Evolutionary conservation across 2,113 vertebrate species (phyloP), one percentile per base, ranked within the genome.

Genomic region (Myocastor coypus): DNA sequence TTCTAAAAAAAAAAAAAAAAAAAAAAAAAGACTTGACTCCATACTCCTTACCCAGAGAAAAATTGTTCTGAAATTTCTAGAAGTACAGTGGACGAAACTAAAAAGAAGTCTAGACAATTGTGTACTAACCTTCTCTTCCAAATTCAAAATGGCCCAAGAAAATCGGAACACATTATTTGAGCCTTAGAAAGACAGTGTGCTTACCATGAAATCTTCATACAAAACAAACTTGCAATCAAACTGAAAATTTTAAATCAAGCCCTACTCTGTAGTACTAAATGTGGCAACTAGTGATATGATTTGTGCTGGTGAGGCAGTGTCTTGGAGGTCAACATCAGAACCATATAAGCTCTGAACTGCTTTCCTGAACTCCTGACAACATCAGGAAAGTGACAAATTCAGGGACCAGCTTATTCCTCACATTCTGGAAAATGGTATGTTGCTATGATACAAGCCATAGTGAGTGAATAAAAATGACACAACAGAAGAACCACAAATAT

Each of bases 141-240:
- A 71, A 59, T 86, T 92, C 95, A 75, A 94, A 97, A 92, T 22
- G 20, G 14, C 28, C 64, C 42, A 55, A 88, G 68, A 66, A 92
- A 92, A 61, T 64, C 17, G 83, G 30, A 34, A 75, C 11, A 1
- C 52, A 42, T 46, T 63, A 46, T 68, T 46, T 87, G 94, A 77
- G 34, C 24, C 32, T 83, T n/a, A 28, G 28, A 63, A 34, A 86
- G 75, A 13, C 8, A n/a, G 57, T 0, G 28, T n/a, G 57, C 73
- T 92, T 81, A 16, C 78, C 30, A 22, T 37, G 87, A 66, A 89
- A 9, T 26, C 9, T 11, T 12, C 87, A 64, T 28, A 37, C 5
- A 52, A 81, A 88, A 68, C 14, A 46, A 63, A 69, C 61, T 46
- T 66, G 66, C 81, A 83, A 73, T 55, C 12, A 75, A 73, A 32